Conservation (phyloP, 2,113 vertebrate genomes). For the Saccopteryx bilineata region DNA sequence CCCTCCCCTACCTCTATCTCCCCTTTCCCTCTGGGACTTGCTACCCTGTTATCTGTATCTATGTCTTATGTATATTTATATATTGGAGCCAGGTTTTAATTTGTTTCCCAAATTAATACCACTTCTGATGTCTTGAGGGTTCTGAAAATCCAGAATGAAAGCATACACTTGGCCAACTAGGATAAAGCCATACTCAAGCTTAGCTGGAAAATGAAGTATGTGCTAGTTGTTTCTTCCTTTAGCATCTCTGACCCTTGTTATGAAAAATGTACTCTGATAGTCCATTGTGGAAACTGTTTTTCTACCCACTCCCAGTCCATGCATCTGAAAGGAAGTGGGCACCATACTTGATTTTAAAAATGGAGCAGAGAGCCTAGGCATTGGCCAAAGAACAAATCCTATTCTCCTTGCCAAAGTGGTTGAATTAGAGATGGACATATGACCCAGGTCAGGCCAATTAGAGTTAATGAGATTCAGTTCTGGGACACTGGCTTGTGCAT, state of each 20-base stretch:
- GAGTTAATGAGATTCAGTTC: background rate
- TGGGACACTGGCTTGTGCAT: background rate
- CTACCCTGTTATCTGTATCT: too few species aligned
- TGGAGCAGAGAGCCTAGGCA: background rate
- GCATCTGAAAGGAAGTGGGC: background rate
- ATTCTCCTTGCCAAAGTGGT: background rate
- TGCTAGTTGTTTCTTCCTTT: background rate
- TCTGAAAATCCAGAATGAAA: background rate
- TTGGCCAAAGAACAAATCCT: background rate
- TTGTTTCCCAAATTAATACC: background rate
- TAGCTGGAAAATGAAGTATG: background rate
- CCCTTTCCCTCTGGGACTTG: too few species aligned
- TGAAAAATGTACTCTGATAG: background rate
- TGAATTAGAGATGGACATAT: background rate
- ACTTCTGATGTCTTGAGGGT: background rate
- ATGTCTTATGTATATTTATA: too few species aligned
- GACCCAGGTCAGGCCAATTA: background rate
- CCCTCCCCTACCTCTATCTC: too few species aligned
- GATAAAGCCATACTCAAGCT: background rate
- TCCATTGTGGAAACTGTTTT: background rate
- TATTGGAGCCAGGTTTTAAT: too few species aligned
- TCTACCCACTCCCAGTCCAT: background rate
- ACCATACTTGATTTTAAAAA: background rate
- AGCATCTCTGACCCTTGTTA: background rate
- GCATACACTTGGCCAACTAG: background rate